Conservation (phyloP, 2,797 vertebrate species). For the Pachyuromys duprasi region DNA sequence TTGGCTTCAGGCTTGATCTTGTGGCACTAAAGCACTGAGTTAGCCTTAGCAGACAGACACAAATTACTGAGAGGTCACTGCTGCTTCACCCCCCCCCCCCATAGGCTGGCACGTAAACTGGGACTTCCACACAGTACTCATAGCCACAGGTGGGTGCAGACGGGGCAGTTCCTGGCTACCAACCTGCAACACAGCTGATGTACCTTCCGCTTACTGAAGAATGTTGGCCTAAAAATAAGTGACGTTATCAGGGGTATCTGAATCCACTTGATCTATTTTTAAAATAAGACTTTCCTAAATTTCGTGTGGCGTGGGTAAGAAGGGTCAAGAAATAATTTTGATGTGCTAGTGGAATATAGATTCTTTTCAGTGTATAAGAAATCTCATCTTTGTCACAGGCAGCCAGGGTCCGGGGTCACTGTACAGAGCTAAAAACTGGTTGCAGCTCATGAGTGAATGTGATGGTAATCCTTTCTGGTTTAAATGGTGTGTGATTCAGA, state of each 20-base stretch:
- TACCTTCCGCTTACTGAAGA: constrained; percentile 31
- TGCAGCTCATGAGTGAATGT: not conserved
- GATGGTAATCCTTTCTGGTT: not conserved
- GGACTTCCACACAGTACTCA: not conserved
- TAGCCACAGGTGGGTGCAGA: not conserved
- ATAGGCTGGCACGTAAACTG: not conserved
- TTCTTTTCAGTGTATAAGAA: not conserved
- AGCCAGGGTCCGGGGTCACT: not conserved
- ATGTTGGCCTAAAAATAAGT: constrained; percentile 4
- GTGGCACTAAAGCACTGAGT: not conserved
- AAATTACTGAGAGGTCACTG: not conserved
- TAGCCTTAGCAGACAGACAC: not conserved
- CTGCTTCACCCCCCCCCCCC: not conserved
- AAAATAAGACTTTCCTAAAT: constrained; percentile 1
- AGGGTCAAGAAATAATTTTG: not conserved
- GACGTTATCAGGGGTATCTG: constrained; percentile 20
- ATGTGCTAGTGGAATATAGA: not conserved
- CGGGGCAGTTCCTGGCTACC: not conserved
- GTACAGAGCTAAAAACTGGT: not conserved
- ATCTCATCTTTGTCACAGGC: not conserved
- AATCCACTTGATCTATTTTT: not conserved
- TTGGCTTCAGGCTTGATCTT: not conserved
- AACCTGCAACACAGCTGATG: not conserved
- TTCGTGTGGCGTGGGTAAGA: constrained; percentile 2
- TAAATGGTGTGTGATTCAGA: constrained; percentile 30